These are phyloP conservation scores for Hypocryptadius cinnamomeus DNA, from an alignment of 2,113 vertebrate species.

Conservation along the genomic window DNA sequence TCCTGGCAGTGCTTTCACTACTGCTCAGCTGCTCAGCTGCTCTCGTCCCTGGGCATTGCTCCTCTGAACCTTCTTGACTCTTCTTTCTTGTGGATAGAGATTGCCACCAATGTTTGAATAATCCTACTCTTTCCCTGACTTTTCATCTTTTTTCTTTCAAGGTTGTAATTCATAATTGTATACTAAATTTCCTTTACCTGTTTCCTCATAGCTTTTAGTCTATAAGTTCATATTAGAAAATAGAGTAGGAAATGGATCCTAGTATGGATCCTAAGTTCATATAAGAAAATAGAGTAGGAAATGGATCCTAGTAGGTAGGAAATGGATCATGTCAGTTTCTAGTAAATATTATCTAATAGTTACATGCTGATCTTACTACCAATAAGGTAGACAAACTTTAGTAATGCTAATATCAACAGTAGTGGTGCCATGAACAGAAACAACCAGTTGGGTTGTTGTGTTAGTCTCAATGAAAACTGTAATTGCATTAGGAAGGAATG, in stretches of 20 bases:
- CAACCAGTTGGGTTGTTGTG: rapidly evolving
- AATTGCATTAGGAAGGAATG: background rate
- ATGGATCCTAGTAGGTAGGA: background rate
- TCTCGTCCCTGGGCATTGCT: background rate
- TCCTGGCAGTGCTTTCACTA: background rate
- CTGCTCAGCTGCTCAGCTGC: background rate
- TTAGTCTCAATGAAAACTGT: background rate
- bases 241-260: too few relatives aligned
- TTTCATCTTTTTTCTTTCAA: background rate
- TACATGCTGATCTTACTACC: background rate
- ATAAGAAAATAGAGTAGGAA: too few relatives aligned
- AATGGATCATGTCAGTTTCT: background rate
- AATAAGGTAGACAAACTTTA: background rate
- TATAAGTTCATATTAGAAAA: background rate
- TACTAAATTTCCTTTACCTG: background rate
- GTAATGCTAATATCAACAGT: background rate
- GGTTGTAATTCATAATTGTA: background rate
- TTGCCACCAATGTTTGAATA: background rate
- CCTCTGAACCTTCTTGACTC: background rate
- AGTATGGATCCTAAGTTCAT: too few relatives aligned
- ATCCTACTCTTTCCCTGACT: background rate
- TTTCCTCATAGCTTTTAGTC: background rate
- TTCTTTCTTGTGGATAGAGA: background rate
- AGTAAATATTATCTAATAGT: background rate
- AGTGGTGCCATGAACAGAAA: background rate